phyloP scores from a whole-genome alignment of 1,140 invertebrate genomes.

The Macrostomum lignano region DNA sequence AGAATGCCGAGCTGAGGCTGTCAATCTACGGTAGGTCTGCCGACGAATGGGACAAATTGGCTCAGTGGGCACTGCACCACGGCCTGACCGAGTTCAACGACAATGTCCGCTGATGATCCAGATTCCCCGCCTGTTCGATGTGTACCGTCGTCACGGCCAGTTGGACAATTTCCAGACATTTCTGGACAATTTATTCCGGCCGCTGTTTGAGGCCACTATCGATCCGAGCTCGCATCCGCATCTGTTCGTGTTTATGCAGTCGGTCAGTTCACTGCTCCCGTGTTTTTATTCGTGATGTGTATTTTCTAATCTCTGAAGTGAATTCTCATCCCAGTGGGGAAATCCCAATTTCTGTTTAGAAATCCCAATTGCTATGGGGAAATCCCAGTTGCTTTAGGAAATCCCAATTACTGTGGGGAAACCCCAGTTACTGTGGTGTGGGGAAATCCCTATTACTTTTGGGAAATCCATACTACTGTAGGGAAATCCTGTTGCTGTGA shows the following conservation, averaged over 20 bases:
- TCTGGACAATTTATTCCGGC: slow-evolving; percentile 72
- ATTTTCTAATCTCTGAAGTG: too few relatives aligned
- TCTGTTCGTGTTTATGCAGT: slow-evolving; percentile 57
- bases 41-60: slow-evolving; percentile 83
- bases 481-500: too few relatives aligned
- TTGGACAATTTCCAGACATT: slow-evolving; percentile 82
- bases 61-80: slow-evolving; percentile 36
- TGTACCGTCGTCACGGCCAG: slow-evolving; percentile 79
- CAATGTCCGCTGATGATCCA: slow-evolving; percentile 84
- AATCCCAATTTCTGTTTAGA: too few relatives aligned
- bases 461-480: too few relatives aligned
- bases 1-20: slow-evolving; percentile 76
- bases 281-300: too few relatives aligned
- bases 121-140: slow-evolving; percentile 76
- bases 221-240: slow-evolving; percentile 68
- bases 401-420: too few relatives aligned
- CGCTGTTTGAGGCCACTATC: slow-evolving; percentile 58
- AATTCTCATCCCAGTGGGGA: too few relatives aligned
- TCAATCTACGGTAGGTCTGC: slow-evolving; percentile 79
- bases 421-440: too few relatives aligned
- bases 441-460: too few relatives aligned
- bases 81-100: slow-evolving; percentile 43
- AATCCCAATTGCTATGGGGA: too few relatives aligned
- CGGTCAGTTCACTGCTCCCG: too few relatives aligned
- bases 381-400: too few relatives aligned